Base-by-base conservation (phyloP, 2,888 invertebrate species). In the Colostygia pectinataria region DNA sequence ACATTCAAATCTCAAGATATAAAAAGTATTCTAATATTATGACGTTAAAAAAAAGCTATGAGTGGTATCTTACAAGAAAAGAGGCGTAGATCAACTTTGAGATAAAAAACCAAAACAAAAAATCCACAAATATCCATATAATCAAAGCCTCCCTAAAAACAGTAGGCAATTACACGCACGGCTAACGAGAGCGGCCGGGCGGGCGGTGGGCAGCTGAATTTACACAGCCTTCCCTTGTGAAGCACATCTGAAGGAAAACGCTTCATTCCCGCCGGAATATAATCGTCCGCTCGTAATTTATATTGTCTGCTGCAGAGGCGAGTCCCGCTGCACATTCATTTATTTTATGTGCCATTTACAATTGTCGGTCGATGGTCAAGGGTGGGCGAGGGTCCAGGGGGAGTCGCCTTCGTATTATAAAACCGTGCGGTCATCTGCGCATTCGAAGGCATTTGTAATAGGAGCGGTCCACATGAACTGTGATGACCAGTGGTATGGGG, bases 271-370 rank as follows among this genome's bases (percentile, higher is more conserved):
- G 82, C 77, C 78, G 86, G 90, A 91, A 91, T 91, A 91, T 91
- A 90, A 91, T 91, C 90, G 90, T 84, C 87, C 89, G 88, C 79
- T 86, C 86, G 91, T 91, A 91, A 91, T 91, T 91, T 91, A 91
- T 91, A 90, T 91, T 91, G 91, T 91, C 91, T 91, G 90, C 83
- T 90, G 90, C 91, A 91, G 90, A 90, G 90, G 86, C 89, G 84
- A 85, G 88, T 87, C 87, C 86, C 89, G 83, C 83, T 89, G 91
- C 90, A 91, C 91, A 91, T 91, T 90, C 90, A 90, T 91, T 91
- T 91, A 91, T 91, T 91, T 91, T 91, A 91, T 91, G 90, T 91
- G 91, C 91, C 91, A 91, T 91, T 91, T 91, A 91, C 91, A 91
- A 91, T 91, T 90, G 90, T 90, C 90, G 91, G 90, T 90, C 91